Percentiles rank a stretch among this genome's conserved stretches.
These are phyloP conservation scores for Geophilus truncorum DNA, from an alignment of 2,888 invertebrate species.

Conservation along the genomic window DNA sequence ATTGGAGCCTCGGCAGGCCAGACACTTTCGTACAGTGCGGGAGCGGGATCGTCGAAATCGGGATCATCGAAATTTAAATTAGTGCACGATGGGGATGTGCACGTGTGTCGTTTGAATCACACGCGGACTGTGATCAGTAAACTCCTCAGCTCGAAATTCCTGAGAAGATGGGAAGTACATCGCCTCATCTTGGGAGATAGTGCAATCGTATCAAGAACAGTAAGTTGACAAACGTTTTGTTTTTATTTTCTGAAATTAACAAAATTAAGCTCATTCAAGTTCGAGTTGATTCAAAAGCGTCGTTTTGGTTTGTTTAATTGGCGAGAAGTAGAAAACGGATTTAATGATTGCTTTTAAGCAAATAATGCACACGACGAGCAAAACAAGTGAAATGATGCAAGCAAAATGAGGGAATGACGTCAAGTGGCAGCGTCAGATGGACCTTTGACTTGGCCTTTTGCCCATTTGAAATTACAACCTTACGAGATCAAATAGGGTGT, in stretches of 20 bases:
- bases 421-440: not conserved
- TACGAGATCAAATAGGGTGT: slow-evolving; percentile 12
- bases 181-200: slow-evolving; percentile 63
- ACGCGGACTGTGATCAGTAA: slow-evolving; percentile 72
- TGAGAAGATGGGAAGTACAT: slow-evolving; percentile 72
- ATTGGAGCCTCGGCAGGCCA: not conserved
- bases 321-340: too few species aligned
- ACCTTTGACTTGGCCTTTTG: slow-evolving; percentile 21
- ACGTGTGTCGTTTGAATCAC: slow-evolving; percentile 70
- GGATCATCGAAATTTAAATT: slow-evolving; percentile 58
- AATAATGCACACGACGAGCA: not conserved
- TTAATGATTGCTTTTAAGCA: not conserved
- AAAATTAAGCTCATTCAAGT: too few species aligned
- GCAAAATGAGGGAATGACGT: not conserved
- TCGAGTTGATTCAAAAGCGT: too few species aligned
- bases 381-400: not conserved
- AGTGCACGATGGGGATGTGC: slow-evolving; percentile 65
- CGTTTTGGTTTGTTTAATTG: not conserved
- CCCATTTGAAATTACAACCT: not conserved
- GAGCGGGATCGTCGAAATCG: not conserved
- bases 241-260: too few species aligned
- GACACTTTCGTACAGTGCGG: not conserved
- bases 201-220: slow-evolving; percentile 67
- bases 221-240: slow-evolving; percentile 50
- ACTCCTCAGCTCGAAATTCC: slow-evolving; percentile 68